Evolutionary conservation across 2,113 vertebrate genomes (phyloP).

Genomic region (Turnix velox): DNA sequence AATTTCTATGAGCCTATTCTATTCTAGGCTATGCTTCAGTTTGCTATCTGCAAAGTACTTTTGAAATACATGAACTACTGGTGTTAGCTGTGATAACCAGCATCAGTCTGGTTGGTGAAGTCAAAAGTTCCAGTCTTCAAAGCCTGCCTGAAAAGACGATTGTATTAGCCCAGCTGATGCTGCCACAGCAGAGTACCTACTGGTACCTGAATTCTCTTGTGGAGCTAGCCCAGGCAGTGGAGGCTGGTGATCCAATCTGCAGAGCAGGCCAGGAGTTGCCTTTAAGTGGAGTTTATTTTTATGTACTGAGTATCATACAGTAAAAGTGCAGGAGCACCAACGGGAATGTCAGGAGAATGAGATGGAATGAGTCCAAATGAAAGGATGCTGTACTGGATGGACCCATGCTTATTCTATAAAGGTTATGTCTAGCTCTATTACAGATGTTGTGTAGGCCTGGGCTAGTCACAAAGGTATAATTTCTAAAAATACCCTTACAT

Average conservation of each 20-base stretch:
- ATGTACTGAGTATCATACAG: not conserved
- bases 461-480: not conserved
- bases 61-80: not conserved
- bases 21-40: not conserved
- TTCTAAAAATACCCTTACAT: not conserved
- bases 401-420: not conserved
- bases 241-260: not conserved
- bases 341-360: not conserved
- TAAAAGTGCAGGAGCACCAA: not conserved
- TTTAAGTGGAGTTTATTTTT: not conserved
- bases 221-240: not conserved
- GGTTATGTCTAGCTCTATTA: not conserved
- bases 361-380: not conserved
- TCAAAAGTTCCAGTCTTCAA: not conserved
- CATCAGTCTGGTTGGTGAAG: not conserved
- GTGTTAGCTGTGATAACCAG: not conserved
- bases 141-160: not conserved
- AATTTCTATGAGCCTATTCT: not conserved
- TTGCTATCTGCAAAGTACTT: not conserved
- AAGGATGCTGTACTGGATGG: not conserved
- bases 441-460: not conserved
- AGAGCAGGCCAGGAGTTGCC: not conserved
- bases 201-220: not conserved
- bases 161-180: fast-evolving
- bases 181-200: not conserved